These are phyloP conservation scores for Trididemnum clinides DNA, from an alignment of 23 tunicate species.

Conservation along the genomic window DNA sequence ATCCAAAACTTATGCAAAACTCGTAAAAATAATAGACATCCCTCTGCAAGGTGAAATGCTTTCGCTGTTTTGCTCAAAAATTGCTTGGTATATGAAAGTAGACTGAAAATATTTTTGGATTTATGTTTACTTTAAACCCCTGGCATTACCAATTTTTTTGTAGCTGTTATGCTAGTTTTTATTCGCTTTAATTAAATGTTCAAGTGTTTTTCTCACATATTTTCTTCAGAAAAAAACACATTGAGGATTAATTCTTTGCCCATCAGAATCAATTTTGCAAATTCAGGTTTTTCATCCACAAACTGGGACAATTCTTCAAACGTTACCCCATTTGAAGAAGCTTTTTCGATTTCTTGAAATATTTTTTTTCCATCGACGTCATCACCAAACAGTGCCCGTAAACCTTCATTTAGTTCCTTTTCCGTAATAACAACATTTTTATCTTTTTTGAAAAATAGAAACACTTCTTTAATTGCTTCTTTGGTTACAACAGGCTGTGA, in stretches of 20 bases:
- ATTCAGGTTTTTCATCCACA: slow-evolving; percentile 71
- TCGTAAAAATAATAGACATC: no score
- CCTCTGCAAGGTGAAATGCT: no score
- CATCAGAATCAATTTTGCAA: slow-evolving; percentile 75
- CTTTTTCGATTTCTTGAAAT: slow-evolving; percentile 42
- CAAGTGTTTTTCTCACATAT: no score
- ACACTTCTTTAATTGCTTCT: slow-evolving; percentile 64
- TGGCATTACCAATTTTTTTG: no score
- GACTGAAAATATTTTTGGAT: no score
- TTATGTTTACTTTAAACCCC: no score
- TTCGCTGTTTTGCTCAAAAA: no score
- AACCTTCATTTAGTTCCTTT: slow-evolving; percentile 65
- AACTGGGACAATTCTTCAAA: slow-evolving; percentile 68
- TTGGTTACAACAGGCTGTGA: slow-evolving; percentile 77
- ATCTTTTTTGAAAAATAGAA: slow-evolving; percentile 78
- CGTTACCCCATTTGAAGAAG: neutral
- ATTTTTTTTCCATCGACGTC: slow-evolving; percentile 39
- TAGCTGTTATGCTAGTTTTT: no score
- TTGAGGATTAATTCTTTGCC: slow-evolving; percentile 49
- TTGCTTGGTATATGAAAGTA: no score
- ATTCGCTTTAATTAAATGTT: no score
- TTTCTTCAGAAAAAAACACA: no score
- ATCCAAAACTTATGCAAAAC: no score
- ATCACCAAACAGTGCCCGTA: slow-evolving; percentile 52
- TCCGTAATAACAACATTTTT: slow-evolving; percentile 57